Base-by-base conservation (phyloP, 1,140 invertebrate species). In the Brachionus rotundiformis region DNA sequence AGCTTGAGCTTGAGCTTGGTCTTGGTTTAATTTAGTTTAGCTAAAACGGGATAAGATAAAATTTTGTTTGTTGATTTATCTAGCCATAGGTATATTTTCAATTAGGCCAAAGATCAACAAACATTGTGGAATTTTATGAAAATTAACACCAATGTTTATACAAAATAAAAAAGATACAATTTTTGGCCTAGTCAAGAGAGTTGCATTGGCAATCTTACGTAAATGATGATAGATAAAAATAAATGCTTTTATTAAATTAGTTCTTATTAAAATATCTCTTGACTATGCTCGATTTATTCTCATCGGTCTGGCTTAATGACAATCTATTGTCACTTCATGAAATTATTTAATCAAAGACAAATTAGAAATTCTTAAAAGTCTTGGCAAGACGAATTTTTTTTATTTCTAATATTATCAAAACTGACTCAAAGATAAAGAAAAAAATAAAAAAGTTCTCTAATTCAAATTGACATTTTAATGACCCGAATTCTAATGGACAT, bases 221-320 rank as follows among this genome's bases (percentile, higher is more conserved):
- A 54, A 54, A 54, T 54, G n/a, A n/a, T n/a, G n/a, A n/a, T n/a
- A 54, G 10, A 54, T 54, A 8, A 25, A 54, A 23, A 16, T 19
- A 54, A 54, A 54, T 16, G 16, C 3, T 54, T 25, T 54, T 54
- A 23, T 49, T 8, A 54, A 8, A 54, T 8, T 54, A 54, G 19
- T 19, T 19, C 16, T 54, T 54, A 19, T 7, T 19, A 54, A 54
- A 19, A 54, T 54, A 6, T 54, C 47, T 54, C 47, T 54, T 54
- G 47, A 54, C 47, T 54, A 54, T 54, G 47, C 47, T 54, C 47
- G 47, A 54, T 54, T 54, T 54, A 54, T 54, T 54, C 47, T 54
- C 47, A 19, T 54, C 47, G 47, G 19, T 54, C 19, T 54, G 5
- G 47, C n/a, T 8, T 54, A 4, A 8, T 54, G 47, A 16, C 47